phyloP scores from a whole-genome alignment of 35 echinoderm and acorn worm genomes.

The Anneissia japonica region DNA sequence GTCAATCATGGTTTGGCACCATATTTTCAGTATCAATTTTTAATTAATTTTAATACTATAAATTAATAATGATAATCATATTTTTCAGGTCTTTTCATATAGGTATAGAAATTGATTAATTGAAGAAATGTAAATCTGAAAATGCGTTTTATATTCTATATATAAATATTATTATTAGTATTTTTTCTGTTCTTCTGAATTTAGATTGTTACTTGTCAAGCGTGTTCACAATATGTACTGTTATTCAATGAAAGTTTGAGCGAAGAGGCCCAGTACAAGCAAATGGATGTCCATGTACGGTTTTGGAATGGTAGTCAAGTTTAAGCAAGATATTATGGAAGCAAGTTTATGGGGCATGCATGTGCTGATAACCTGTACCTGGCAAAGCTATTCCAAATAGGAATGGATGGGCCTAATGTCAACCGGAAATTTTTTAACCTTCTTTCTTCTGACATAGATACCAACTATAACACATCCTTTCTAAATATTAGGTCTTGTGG shows the following conservation, averaged over 20 bases:
- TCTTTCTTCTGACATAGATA: background rate
- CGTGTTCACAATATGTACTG: background rate
- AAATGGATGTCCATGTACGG: conserved; percentile 1
- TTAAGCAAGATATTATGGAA: background rate
- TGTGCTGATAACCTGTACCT: background rate
- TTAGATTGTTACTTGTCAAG: background rate
- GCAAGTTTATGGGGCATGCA: conserved; percentile 17
- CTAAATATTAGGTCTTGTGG: conserved; percentile 16
- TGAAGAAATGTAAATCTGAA: too few species aligned
- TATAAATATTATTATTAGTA: too few species aligned
- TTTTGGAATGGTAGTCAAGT: conserved; percentile 10
- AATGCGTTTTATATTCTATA: too few species aligned
- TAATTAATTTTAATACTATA: too few species aligned
- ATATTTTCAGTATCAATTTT: background rate
- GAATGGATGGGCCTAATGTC: conserved; percentile 33
- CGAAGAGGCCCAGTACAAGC: background rate
- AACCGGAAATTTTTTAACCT: conserved; percentile 16
- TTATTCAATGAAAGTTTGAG: background rate
- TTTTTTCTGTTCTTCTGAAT: background rate
- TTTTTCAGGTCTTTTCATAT: too few species aligned
- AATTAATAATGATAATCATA: too few species aligned
- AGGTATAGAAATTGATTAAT: too few species aligned
- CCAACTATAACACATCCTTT: background rate
- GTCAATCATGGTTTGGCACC: background rate
- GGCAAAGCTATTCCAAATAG: conserved; percentile 1